Evolutionary conservation across 2,888 invertebrate species (phyloP).

Genomic region (Ochlodes sylvanus): DNA sequence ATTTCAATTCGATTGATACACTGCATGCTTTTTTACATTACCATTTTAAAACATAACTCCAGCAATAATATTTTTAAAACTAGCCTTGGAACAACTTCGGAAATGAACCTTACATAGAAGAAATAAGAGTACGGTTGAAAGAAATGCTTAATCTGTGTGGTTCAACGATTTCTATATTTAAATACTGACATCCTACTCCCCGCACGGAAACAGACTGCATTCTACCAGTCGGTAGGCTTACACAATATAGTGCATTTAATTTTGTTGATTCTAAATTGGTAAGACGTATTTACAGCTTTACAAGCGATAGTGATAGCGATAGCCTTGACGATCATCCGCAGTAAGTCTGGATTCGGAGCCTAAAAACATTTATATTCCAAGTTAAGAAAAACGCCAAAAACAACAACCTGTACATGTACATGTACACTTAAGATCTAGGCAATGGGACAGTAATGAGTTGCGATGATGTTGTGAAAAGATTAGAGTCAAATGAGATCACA

Average conservation of each 20-base stretch:
- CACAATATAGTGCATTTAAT: slow-evolving; percentile 12
- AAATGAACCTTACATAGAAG: slow-evolving; percentile 31
- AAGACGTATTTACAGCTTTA: slow-evolving; percentile 47
- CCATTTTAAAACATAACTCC: slow-evolving; percentile 30
- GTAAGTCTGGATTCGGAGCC: no score
- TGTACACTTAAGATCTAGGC: no score
- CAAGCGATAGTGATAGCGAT: no score
- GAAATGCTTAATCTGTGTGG: slow-evolving; percentile 39
- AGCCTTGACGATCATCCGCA: no score
- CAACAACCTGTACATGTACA: no score
- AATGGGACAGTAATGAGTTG: no score
- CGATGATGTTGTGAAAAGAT: no score
- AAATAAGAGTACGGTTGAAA: background rate
- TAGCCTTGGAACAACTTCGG: background rate
- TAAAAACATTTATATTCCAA: no score
- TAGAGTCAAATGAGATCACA: no score
- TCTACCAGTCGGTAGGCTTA: slow-evolving; percentile 43
- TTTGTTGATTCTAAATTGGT: slow-evolving; percentile 42
- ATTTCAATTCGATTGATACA: slow-evolving; percentile 33
- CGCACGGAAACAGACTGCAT: slow-evolving; percentile 65
- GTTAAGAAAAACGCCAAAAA: no score
- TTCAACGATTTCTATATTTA: slow-evolving; percentile 62
- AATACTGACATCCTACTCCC: slow-evolving; percentile 45
- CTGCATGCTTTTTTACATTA: slow-evolving; percentile 23
- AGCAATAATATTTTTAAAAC: slow-evolving; percentile 9